Percentiles rank a stretch among this genome's conserved stretches.
Conservation (phyloP, 2,113 vertebrate genomes). For the Aegotheles bennettii region DNA sequence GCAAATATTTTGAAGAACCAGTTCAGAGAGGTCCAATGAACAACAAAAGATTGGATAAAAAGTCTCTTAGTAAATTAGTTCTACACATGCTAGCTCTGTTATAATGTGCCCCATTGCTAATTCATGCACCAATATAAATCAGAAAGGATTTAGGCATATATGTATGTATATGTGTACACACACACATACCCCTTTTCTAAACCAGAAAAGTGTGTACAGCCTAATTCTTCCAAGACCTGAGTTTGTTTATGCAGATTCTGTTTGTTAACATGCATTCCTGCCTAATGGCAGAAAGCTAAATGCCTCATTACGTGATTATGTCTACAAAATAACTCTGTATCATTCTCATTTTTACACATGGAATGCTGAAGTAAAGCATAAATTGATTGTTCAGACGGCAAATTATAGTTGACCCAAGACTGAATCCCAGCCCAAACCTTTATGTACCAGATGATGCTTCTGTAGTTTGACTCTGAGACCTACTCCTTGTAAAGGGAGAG, state of each 20-base stretch:
- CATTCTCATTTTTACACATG: slow-evolving; percentile 2
- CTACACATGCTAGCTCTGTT: neutral
- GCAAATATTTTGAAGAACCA: neutral
- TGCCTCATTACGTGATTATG: neutral
- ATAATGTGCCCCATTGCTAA: neutral
- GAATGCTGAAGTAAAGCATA: neutral
- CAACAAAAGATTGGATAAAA: neutral
- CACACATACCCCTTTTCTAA: neutral
- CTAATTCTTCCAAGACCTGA: neutral
- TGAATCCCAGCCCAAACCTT: neutral
- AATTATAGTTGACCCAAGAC: neutral
- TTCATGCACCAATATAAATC: neutral
- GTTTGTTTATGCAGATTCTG: neutral
- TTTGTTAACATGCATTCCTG: neutral
- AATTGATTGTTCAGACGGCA: neutral
- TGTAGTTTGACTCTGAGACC: neutral
- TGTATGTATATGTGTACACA: no score
- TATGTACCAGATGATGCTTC: neutral
- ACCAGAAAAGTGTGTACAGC: neutral
- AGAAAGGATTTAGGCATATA: neutral
- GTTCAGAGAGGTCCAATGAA: neutral
- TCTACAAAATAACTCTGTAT: neutral
- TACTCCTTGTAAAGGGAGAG: neutral
- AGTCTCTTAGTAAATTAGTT: neutral
- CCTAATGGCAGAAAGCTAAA: neutral